These are phyloP conservation scores for Alosa alosa DNA, from an alignment of 2,113 vertebrate genomes.

Conservation along the genomic window DNA sequence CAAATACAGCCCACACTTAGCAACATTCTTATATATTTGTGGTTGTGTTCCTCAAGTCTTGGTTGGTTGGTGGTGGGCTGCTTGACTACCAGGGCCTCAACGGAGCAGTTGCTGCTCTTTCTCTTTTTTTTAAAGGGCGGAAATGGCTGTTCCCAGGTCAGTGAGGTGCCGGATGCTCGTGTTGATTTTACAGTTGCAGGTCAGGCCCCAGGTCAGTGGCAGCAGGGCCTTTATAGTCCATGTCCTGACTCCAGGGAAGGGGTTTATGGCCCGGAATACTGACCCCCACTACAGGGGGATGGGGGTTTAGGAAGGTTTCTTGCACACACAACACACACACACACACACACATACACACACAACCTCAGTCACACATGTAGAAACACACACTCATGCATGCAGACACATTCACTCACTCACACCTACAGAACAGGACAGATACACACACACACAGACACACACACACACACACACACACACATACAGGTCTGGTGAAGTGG, in stretches of 20 bases:
- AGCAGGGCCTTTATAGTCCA: conserved; percentile 6
- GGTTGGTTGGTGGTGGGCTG: too few species aligned
- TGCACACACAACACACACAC: not conserved
- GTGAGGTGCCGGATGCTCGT: not conserved
- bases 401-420: too few species aligned
- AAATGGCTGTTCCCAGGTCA: not conserved
- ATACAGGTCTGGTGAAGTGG: not conserved
- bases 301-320: too few species aligned
- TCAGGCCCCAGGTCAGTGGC: not conserved
- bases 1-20: too few species aligned
- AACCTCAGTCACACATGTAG: not conserved
- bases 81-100: too few species aligned
- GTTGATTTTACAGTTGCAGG: conserved; percentile 5
- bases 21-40: too few species aligned
- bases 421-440: not conserved
- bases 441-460: not conserved
- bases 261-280: too few species aligned
- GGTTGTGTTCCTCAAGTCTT: too few species aligned
- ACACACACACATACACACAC: not conserved
- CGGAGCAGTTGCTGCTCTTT: too few species aligned
- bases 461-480: conserved; percentile 1
- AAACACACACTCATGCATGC: not conserved
- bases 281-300: too few species aligned
- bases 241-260: too few species aligned
- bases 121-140: not conserved